Evolutionary conservation across 2,797 vertebrate species (phyloP).

Genomic region (Octomys mimax): DNA sequence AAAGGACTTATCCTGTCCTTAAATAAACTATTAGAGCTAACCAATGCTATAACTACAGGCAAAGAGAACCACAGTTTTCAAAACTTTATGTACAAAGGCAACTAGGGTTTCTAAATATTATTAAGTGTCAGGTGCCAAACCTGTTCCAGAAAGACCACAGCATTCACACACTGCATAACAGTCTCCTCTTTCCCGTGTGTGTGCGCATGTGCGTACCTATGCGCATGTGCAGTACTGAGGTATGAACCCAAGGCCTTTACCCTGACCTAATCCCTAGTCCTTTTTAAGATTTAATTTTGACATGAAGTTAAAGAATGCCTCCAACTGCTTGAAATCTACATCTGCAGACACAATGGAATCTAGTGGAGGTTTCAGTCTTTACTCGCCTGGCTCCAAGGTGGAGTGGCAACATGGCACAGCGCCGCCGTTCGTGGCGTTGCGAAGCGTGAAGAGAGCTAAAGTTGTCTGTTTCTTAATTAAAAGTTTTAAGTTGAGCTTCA

Average conservation of each 20-base stretch:
- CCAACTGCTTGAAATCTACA: no score
- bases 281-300: neutral
- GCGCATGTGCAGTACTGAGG: neutral
- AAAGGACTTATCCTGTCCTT: conserved; percentile 38
- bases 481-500: neutral
- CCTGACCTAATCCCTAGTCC: neutral
- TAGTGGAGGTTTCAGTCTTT: no score
- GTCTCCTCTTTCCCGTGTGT: neutral
- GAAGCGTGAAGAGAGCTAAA: no score
- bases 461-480: neutral
- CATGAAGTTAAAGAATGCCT: no score
- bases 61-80: conserved; percentile 10
- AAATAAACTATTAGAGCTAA: conserved; percentile 62
- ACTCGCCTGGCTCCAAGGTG: no score
- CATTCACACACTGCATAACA: neutral
- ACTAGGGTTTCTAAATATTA: neutral
- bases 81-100: conserved; percentile 39
- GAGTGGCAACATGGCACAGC: no score
- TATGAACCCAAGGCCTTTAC: neutral
- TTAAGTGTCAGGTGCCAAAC: conserved; percentile 31
- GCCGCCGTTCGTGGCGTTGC: no score
- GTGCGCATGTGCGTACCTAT: neutral
- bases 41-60: neutral
- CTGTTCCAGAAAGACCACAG: neutral
- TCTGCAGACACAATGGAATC: no score